Evolutionary conservation across 2,797 vertebrate species (phyloP).

Genomic region (Periparus ater): DNA sequence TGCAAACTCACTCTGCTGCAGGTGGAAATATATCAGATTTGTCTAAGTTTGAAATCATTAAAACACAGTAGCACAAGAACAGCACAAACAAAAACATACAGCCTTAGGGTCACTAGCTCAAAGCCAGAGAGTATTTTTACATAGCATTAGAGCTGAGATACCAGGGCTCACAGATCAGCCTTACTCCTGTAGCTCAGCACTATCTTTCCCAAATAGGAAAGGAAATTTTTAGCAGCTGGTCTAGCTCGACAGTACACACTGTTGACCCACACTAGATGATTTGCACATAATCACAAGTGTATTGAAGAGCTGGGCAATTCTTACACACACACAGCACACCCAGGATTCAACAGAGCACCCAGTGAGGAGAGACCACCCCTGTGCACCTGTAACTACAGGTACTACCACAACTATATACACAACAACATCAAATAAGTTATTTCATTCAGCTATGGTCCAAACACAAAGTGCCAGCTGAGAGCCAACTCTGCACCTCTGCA

Average conservation of each 20-base stretch:
- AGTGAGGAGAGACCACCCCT: background rate
- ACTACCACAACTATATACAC: background rate
- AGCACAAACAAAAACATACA: background rate
- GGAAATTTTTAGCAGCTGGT: background rate
- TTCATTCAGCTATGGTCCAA: background rate
- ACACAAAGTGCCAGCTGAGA: background rate
- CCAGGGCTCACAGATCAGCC: background rate
- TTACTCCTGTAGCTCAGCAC: background rate
- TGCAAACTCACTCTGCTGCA: background rate
- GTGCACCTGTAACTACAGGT: background rate
- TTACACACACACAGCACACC: background rate
- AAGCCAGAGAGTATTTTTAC: background rate
- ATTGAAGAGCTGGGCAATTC: background rate
- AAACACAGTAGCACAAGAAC: background rate
- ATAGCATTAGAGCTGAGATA: background rate
- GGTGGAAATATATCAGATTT: background rate
- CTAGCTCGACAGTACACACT: fast-evolving
- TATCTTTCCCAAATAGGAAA: background rate
- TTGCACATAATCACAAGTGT: background rate
- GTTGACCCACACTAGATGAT: background rate
- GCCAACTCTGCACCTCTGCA: background rate
- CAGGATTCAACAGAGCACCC: background rate
- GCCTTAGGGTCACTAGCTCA: background rate
- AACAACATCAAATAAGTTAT: background rate
- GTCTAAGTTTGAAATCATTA: background rate